Evolutionary conservation across 2,797 vertebrate genomes (phyloP), one percentile per base, ranked within the genome.

Genomic region (Caiman crocodilus): DNA sequence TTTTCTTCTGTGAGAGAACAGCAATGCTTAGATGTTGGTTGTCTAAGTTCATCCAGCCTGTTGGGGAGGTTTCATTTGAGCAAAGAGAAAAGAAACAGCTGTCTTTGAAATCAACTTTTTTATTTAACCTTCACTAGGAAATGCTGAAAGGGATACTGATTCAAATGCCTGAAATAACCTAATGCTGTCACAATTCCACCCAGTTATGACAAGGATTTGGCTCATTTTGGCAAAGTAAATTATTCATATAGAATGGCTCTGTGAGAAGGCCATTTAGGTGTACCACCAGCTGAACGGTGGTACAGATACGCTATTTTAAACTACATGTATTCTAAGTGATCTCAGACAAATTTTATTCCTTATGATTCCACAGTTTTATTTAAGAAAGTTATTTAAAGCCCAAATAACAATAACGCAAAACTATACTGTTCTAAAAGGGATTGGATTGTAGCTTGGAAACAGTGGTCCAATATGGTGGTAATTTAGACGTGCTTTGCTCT

Each of bases 31-130:
- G 3, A 84, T 17, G 14, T 30, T 7, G 32, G 26, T 21, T 69
- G 26, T 61, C 71, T 58, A 12, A 90, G 79, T 3, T 75, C 64
- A 91, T 4, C 3, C 20, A 87, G 42, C 3, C 55, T 73, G 59
- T 82, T 82, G 87, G 7, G 0, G 78, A 95, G 20, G 4, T 82
- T 92, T 78, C 84, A 69, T 84, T 94, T 94, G 28, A 86, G 14
- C 4, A 64, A 17, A 14, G 14, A 55, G 76, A 28, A 74, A 87
- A 74, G 28, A 28, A 60, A 84, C 21, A 79, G 67, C 42, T 20
- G n/a, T 13, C 14, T 82, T 57, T 56, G 64, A 79, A 74, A 78
- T 35, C 57, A 32, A 16, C 56, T 25, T 12, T 26, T 17, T 17
- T 28, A 12, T 85, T n/a, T 11, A 64, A 23, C 17, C 8, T 69